These are phyloP conservation scores for Choreutis nemorana DNA, from an alignment of 2,888 invertebrate genomes.

Conservation along the genomic window DNA sequence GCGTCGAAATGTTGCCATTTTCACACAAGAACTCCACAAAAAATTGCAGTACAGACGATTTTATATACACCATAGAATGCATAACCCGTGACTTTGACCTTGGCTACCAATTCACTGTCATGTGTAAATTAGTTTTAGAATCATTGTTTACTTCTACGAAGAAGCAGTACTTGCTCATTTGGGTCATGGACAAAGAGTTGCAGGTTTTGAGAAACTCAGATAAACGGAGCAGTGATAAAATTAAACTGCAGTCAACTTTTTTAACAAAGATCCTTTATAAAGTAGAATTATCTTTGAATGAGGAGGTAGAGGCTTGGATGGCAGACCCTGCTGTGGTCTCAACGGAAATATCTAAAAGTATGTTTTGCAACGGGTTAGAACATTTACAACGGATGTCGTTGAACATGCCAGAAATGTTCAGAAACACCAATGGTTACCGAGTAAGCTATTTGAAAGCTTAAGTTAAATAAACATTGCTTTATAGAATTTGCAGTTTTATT, in stretches of 20 bases:
- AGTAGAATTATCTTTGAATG: constrained; percentile 44
- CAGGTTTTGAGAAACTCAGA: constrained; percentile 47
- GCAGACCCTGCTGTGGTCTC: constrained; percentile 57
- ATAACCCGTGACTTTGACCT: constrained; percentile 55
- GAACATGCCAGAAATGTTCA: constrained; percentile 62
- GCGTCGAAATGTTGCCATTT: constrained; percentile 26
- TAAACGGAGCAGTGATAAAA: constrained; percentile 25
- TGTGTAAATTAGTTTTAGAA: constrained; percentile 64
- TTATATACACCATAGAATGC: constrained; percentile 57
- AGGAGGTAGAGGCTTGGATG: constrained; percentile 58
- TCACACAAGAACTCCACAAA: constrained; percentile 22
- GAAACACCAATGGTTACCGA: constrained; percentile 63
- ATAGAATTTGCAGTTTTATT: neutral
- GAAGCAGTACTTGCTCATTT: constrained; percentile 63
- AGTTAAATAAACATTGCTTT: constrained; percentile 24
- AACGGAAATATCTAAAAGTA: constrained; percentile 65
- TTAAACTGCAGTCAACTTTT: constrained; percentile 43
- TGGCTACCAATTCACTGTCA: constrained; percentile 53
- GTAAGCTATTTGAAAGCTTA: constrained; percentile 66
- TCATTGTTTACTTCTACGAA: constrained; percentile 42
- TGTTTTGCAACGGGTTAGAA: constrained; percentile 60
- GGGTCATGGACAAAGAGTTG: constrained; percentile 70
- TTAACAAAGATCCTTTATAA: constrained; percentile 68
- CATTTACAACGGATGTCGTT: constrained; percentile 64
- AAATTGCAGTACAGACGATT: constrained; percentile 48